These are phyloP conservation scores for Cryptotermes secundus DNA, from an alignment of 1,140 invertebrate genomes.

Conservation along the genomic window DNA sequence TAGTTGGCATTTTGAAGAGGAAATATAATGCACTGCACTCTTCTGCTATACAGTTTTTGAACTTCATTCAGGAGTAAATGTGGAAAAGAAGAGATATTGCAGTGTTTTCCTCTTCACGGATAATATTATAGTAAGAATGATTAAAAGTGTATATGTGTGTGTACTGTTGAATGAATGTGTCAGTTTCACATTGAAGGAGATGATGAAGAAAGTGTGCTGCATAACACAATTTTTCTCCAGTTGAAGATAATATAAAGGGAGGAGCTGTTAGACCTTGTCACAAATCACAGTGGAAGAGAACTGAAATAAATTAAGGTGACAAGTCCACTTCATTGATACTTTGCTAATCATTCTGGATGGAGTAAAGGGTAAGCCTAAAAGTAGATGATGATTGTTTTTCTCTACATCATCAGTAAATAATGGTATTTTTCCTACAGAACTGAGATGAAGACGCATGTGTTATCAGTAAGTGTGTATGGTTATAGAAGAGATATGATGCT, in stretches of 20 bases:
- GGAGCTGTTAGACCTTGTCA: neutral
- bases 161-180: neutral
- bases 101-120: neutral
- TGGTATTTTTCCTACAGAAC: constrained; percentile 19
- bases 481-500: neutral
- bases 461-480: constrained; percentile 5
- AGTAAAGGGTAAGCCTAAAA: neutral
- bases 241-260: neutral
- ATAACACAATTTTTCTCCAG: neutral
- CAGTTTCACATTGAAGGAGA: neutral
- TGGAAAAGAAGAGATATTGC: too few species aligned
- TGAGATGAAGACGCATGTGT: neutral
- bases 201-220: neutral
- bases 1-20: too few species aligned
- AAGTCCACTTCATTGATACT: neutral
- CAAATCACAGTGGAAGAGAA: neutral
- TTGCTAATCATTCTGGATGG: neutral
- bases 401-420: neutral
- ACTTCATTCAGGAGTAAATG: too few species aligned
- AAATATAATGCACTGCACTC: too few species aligned
- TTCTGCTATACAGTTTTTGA: too few species aligned
- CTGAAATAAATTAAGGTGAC: neutral
- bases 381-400: neutral
- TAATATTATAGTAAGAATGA: neutral
- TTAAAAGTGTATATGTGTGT: neutral